Evolutionary conservation across 2,113 vertebrate species (phyloP).

Genomic region (Phrynosoma platyrhinos): DNA sequence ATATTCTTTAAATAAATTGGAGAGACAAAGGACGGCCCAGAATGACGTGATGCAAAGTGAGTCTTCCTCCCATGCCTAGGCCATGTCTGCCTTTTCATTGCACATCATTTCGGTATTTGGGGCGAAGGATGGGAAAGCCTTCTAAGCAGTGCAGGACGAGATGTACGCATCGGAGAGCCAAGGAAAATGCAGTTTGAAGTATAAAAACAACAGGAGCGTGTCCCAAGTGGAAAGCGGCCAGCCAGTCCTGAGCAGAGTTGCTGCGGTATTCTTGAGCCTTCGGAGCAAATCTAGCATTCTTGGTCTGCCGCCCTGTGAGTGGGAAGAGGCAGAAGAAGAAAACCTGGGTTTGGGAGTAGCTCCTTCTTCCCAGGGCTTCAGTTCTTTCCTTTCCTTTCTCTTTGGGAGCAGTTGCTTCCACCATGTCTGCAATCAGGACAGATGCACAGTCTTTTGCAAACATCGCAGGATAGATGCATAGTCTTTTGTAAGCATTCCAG

Average conservation of each 20-base stretch:
- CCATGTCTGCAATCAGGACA: neutral
- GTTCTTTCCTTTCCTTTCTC: neutral
- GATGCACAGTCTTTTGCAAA: neutral
- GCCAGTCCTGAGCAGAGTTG: neutral
- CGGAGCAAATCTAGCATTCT: neutral
- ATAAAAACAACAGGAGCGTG: neutral
- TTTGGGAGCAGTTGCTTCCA: neutral
- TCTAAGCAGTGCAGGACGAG: neutral
- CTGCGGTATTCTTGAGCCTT: neutral
- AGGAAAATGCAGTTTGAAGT: neutral
- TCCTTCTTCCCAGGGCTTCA: neutral
- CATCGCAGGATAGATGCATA: neutral
- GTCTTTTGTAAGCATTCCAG: constrained; percentile 34
- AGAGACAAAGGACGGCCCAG: no score
- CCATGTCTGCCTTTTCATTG: neutral
- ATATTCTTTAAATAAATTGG: no score
- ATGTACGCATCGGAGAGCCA: neutral
- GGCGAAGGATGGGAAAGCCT: neutral
- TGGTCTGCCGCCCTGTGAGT: neutral
- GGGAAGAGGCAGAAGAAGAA: neutral
- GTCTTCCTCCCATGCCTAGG: neutral
- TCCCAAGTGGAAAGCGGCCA: fast-evolving
- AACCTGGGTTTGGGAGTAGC: neutral
- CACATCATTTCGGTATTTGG: neutral
- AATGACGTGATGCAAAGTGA: neutral